Conservation (phyloP, 2,888 invertebrate genomes). For the Hydropsyche betteni region DNA sequence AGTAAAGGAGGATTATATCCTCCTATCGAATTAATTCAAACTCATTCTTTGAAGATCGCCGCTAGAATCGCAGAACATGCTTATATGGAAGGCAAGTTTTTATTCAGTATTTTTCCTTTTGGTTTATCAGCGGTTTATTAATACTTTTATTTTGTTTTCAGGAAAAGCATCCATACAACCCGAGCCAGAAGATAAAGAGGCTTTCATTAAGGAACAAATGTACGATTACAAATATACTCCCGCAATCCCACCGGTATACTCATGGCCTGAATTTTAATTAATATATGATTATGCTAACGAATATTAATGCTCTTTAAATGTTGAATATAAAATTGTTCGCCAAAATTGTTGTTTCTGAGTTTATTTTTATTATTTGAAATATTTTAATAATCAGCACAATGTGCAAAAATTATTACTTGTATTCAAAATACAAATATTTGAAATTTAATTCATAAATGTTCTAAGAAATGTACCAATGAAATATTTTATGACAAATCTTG, state of each 20-base stretch:
- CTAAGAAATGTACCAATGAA: too few species aligned
- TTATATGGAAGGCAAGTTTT: slow-evolving; percentile 73
- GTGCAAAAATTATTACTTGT: neutral
- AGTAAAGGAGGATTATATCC: slow-evolving; percentile 91
- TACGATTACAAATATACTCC: slow-evolving; percentile 77
- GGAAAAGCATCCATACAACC: slow-evolving; percentile 82
- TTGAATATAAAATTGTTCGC: too few species aligned
- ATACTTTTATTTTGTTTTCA: slow-evolving; percentile 57
- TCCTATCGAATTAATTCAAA: slow-evolving; percentile 81
- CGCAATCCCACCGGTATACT: slow-evolving; percentile 74
- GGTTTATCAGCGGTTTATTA: neutral
- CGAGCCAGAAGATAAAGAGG: slow-evolving; percentile 76
- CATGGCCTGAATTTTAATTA: slow-evolving; percentile 57
- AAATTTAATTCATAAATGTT: too few species aligned
- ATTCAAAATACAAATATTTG: too few species aligned
- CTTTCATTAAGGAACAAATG: slow-evolving; percentile 82
- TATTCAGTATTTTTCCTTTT: neutral
- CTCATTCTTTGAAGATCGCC: slow-evolving; percentile 90
- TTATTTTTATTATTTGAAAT: neutral
- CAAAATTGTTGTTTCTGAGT: too few species aligned
- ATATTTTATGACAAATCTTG: too few species aligned
- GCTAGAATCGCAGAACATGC: slow-evolving; percentile 82
- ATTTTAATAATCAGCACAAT: neutral
- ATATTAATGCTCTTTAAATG: slow-evolving; percentile 4
- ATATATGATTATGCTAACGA: neutral